These are phyloP conservation scores for Parus major DNA, from an alignment of 2,113 vertebrate species.

Conservation along the genomic window DNA sequence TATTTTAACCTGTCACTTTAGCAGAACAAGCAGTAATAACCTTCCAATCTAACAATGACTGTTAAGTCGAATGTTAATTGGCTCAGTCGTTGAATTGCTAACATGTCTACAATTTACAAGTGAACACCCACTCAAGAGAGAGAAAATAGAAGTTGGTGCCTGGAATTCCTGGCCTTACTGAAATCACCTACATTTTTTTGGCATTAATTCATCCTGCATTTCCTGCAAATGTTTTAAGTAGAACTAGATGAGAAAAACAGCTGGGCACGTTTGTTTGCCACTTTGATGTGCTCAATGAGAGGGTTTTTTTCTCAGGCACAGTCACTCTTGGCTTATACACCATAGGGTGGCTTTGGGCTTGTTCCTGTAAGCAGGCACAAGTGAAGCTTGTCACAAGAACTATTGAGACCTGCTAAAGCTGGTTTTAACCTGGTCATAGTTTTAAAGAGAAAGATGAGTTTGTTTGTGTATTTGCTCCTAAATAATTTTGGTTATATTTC, in stretches of 20 bases:
- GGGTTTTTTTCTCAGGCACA: neutral
- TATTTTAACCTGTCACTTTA: slow-evolving; percentile 51
- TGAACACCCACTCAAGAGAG: slow-evolving; percentile 72
- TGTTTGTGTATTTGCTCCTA: neutral
- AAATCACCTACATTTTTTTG: slow-evolving; percentile 49
- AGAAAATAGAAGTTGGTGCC: slow-evolving; percentile 28
- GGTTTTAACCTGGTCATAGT: neutral
- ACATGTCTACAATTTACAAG: slow-evolving; percentile 70
- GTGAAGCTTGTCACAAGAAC: neutral
- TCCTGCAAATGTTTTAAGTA: slow-evolving; percentile 34
- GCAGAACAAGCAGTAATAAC: slow-evolving; percentile 58
- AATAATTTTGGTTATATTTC: slow-evolving; percentile 28
- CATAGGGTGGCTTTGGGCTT: neutral
- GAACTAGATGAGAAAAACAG: slow-evolving; percentile 43
- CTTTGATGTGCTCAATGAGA: neutral
- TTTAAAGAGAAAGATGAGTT: slow-evolving; percentile 3
- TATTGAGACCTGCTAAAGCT: neutral
- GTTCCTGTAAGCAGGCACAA: neutral
- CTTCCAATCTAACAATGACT: slow-evolving; percentile 53
- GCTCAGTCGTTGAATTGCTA: slow-evolving; percentile 73
- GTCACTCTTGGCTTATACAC: neutral
- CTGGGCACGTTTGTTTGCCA: neutral
- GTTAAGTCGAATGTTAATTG: slow-evolving; percentile 74
- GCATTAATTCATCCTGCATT: neutral
- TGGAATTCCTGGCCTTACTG: slow-evolving; percentile 42